A percentile compares a stretch with the other conserved stretches of the same genome.
phyloP scores from a whole-genome alignment of 1,140 invertebrate species.

The Gerris buenoi region DNA sequence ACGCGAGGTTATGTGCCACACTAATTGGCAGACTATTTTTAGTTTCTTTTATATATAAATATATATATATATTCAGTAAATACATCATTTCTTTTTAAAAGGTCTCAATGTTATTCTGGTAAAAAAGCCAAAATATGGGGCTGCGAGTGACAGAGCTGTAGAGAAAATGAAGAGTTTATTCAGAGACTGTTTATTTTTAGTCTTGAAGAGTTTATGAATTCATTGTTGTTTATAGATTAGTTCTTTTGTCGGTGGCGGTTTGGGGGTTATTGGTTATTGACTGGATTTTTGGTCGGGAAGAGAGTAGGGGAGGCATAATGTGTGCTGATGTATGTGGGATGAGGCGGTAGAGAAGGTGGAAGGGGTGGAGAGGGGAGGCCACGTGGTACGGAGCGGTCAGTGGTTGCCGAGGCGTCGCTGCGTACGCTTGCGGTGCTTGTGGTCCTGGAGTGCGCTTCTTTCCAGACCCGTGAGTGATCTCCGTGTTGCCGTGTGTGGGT shows the following conservation, averaged over 20 bases:
- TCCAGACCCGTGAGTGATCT: neutral
- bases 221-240: neutral
- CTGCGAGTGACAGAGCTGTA: neutral
- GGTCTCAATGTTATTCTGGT: too few relatives aligned
- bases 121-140: too few relatives aligned
- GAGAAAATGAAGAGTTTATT: neutral
- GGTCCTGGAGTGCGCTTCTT: neutral
- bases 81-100: too few relatives aligned
- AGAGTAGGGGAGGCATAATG: neutral
- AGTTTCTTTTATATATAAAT: too few relatives aligned
- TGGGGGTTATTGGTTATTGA: neutral
- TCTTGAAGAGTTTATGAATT: neutral
- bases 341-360: neutral
- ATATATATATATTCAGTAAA: too few relatives aligned
- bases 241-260: neutral
- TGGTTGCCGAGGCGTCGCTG: neutral
- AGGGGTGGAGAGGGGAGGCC: neutral
- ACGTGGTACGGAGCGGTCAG: neutral
- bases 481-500: neutral
- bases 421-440: neutral
- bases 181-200: neutral
- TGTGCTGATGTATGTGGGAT: neutral
- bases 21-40: too few relatives aligned
- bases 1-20: too few relatives aligned
- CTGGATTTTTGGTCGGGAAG: neutral